Percentiles rank a stretch among this genome's conserved stretches.
These are phyloP conservation scores for Platypus cylindrus DNA, from an alignment of 2,888 invertebrate species.

Conservation along the genomic window DNA sequence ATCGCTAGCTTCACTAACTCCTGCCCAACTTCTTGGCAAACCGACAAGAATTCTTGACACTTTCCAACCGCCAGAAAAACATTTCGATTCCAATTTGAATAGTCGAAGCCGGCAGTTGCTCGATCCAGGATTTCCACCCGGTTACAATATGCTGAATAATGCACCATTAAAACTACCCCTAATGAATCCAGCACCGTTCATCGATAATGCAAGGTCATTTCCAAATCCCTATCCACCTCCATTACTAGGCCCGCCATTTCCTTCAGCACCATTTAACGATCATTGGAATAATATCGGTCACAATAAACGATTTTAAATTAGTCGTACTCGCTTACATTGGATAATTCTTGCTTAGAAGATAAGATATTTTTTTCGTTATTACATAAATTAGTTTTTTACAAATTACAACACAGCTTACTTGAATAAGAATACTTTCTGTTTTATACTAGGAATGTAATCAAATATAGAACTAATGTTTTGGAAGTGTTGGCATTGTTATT, in stretches of 20 bases:
- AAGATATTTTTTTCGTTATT: too few species aligned
- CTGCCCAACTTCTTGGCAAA: slow-evolving; percentile 31
- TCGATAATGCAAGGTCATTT: too few species aligned
- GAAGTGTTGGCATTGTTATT: too few species aligned
- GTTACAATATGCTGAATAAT: too few species aligned
- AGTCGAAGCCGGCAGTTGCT: slow-evolving; percentile 5
- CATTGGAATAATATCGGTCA: slow-evolving; percentile 4
- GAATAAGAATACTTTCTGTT: too few species aligned
- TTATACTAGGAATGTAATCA: too few species aligned
- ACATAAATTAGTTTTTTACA: too few species aligned
- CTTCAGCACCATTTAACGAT: slow-evolving; percentile 3
- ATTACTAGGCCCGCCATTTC: neutral
- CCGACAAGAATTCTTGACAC: slow-evolving; percentile 6
- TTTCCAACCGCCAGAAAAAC: slow-evolving; percentile 3
- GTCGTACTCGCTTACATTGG: slow-evolving; percentile 3
- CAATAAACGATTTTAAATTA: slow-evolving; percentile 3
- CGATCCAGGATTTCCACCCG: slow-evolving; percentile 6
- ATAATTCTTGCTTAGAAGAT: too few species aligned
- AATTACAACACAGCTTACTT: too few species aligned
- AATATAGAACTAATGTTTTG: too few species aligned
- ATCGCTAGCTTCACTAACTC: slow-evolving; percentile 31
- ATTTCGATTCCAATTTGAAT: slow-evolving; percentile 1
- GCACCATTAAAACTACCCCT: too few species aligned
- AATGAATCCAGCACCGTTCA: too few species aligned
- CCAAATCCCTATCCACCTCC: slow-evolving; percentile 2